phyloP scores from a whole-genome alignment of 2,113 vertebrate genomes.

The Lamprotornis superbus region DNA sequence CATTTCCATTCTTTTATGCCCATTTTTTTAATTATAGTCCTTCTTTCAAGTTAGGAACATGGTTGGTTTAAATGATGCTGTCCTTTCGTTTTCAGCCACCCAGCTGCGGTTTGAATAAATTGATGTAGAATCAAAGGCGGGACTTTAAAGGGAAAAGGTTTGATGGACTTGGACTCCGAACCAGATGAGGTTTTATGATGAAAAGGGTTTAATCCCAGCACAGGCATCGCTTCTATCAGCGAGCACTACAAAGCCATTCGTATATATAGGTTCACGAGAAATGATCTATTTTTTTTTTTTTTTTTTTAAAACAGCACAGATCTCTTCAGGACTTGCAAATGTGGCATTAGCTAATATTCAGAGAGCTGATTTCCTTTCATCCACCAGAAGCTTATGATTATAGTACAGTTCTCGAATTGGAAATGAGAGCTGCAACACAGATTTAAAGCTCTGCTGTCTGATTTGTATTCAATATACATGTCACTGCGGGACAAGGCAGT shows the following conservation, averaged over 20 bases:
- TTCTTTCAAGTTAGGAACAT: slow-evolving; percentile 89
- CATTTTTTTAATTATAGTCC: slow-evolving; percentile 96
- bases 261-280: slow-evolving; percentile 86
- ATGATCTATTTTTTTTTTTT: slow-evolving; percentile 77
- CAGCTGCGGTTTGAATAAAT: slow-evolving; percentile 97
- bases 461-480: slow-evolving; percentile 96
- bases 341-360: slow-evolving; percentile 98
- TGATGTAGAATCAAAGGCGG: slow-evolving; percentile 95
- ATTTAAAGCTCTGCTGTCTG: slow-evolving; percentile 82
- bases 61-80: slow-evolving; percentile 87
- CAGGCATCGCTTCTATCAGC: slow-evolving; percentile 94
- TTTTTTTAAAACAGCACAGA: slow-evolving; percentile 78
- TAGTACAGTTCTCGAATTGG: slow-evolving; percentile 90
- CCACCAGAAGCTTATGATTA: slow-evolving; percentile 89
- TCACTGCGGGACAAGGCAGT: slow-evolving; percentile 87
- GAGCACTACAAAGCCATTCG: slow-evolving; percentile 92
- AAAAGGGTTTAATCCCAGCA: slow-evolving; percentile 97
- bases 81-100: slow-evolving; percentile 88
- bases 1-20: slow-evolving; percentile 91
- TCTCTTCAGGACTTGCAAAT: slow-evolving; percentile 98
- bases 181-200: slow-evolving; percentile 99
- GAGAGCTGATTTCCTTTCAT: slow-evolving; percentile 91
- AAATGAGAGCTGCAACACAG: slow-evolving; percentile 88
- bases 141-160: slow-evolving; percentile 96
- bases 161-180: slow-evolving; percentile 97